These are phyloP conservation scores for Geophilus truncorum DNA, from an alignment of 2,888 invertebrate species.

Conservation along the genomic window DNA sequence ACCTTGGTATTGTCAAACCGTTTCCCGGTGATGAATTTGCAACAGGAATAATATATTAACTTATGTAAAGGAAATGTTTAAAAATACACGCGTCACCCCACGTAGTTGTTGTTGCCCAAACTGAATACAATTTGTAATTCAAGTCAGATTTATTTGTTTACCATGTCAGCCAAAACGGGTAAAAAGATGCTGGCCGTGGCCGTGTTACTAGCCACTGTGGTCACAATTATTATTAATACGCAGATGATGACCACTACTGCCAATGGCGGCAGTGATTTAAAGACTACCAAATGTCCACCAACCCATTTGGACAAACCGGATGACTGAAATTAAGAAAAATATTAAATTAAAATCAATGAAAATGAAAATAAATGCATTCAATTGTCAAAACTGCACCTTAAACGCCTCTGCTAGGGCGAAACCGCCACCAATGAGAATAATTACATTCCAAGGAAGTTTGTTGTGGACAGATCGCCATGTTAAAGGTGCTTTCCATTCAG, in stretches of 20 bases:
- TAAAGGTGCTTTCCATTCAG: not conserved
- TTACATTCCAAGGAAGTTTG: conserved; percentile 84
- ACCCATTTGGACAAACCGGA: conserved; percentile 47
- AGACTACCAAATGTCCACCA: conserved; percentile 43
- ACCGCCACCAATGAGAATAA: conserved; percentile 81
- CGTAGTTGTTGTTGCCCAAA: too few relatives aligned
- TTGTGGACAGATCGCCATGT: conserved; percentile 74
- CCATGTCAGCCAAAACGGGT: conserved; percentile 48
- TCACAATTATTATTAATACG: conserved; percentile 47
- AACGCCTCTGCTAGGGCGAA: conserved; percentile 86
- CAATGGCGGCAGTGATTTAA: conserved; percentile 43
- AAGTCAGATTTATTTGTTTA: conserved; percentile 38
- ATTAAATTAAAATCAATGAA: not conserved
- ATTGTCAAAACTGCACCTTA: conserved; percentile 47
- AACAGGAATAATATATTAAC: not conserved
- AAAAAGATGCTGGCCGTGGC: conserved; percentile 50
- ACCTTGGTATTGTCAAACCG: not conserved
- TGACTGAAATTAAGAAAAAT: conserved; percentile 33
- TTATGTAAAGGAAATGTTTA: not conserved
- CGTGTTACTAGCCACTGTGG: conserved; percentile 50
- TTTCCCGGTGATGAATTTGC: not conserved
- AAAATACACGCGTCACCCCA: not conserved
- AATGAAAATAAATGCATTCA: not conserved
- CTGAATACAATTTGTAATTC: not conserved
- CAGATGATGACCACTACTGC: conserved; percentile 46